phyloP scores from a whole-genome alignment of 2,113 vertebrate species.

The Tyrannus savana region DNA sequence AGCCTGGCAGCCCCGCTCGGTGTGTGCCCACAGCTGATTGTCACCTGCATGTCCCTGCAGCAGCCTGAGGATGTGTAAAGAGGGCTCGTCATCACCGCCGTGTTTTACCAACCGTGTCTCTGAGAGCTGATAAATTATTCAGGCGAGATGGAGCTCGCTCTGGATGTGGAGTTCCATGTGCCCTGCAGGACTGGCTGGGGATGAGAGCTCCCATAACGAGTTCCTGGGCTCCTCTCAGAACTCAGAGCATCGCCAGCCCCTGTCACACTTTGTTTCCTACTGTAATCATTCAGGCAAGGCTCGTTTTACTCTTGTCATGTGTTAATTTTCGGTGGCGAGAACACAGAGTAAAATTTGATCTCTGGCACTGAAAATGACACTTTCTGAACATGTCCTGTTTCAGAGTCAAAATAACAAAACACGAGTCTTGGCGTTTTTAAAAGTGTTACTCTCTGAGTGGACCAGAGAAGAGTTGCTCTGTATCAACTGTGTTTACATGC shows the following conservation, averaged over 20 bases:
- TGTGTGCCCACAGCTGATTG: background rate
- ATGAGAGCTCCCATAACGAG: background rate
- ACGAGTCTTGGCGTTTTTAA: background rate
- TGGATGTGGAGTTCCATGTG: background rate
- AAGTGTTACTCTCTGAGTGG: background rate
- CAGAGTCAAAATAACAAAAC: background rate
- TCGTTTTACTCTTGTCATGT: background rate
- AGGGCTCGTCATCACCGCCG: background rate
- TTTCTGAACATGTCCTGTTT: background rate
- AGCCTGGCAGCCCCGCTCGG: background rate
- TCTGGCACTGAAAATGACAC: background rate
- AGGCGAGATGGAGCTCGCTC: background rate
- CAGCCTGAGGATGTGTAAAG: background rate
- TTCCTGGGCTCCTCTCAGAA: background rate
- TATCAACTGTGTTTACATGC: background rate
- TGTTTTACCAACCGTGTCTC: background rate
- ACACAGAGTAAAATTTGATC: background rate
- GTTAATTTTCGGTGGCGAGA: background rate
- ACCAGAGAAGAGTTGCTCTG: background rate
- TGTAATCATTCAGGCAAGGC: background rate
- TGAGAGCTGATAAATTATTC: background rate
- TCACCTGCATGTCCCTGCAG: background rate
- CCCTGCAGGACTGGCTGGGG: background rate
- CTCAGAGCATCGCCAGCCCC: background rate
- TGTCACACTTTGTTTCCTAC: background rate